Percentiles rank a stretch among this genome's conserved stretches.
Conservation (phyloP, 2,888 invertebrate species). For the Griposia aprilina region DNA sequence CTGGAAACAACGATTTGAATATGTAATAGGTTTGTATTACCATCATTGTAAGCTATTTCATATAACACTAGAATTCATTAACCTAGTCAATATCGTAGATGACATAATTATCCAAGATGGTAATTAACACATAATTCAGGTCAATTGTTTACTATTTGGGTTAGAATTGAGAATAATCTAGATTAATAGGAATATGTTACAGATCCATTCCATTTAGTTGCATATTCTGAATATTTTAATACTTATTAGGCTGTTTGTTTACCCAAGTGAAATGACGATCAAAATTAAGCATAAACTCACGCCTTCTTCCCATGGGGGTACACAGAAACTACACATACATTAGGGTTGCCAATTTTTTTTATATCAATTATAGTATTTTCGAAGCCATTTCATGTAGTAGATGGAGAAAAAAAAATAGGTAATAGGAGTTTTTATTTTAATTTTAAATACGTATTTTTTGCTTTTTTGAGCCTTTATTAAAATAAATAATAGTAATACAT, state of each 20-base stretch:
- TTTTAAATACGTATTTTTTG: too few relatives aligned
- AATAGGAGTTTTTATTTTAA: too few relatives aligned
- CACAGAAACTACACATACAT: background rate
- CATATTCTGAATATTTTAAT: constrained; percentile 3
- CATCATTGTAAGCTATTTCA: background rate
- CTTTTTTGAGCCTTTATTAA: too few relatives aligned
- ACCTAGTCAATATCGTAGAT: constrained; percentile 22
- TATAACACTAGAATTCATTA: constrained; percentile 20
- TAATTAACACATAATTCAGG: constrained; percentile 44
- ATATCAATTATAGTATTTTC: too few relatives aligned
- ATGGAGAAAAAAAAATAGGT: too few relatives aligned
- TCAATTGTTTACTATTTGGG: constrained; percentile 42
- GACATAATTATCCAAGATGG: constrained; percentile 17
- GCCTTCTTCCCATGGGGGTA: background rate
- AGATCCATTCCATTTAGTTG: constrained; percentile 10
- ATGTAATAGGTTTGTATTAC: background rate
- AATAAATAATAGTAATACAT: too few relatives aligned
- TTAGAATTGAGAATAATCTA: constrained; percentile 38
- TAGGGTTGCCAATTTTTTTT: too few relatives aligned
- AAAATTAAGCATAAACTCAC: background rate
- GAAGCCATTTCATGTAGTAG: too few relatives aligned
- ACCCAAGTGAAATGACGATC: background rate
- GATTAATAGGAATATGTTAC: constrained; percentile 32
- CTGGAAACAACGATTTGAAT: background rate
- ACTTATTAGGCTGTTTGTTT: background rate